Evolutionary conservation across 2,113 vertebrate species (phyloP), one percentile per base, ranked within the genome.

Genomic region (Collichthys lucidus): DNA sequence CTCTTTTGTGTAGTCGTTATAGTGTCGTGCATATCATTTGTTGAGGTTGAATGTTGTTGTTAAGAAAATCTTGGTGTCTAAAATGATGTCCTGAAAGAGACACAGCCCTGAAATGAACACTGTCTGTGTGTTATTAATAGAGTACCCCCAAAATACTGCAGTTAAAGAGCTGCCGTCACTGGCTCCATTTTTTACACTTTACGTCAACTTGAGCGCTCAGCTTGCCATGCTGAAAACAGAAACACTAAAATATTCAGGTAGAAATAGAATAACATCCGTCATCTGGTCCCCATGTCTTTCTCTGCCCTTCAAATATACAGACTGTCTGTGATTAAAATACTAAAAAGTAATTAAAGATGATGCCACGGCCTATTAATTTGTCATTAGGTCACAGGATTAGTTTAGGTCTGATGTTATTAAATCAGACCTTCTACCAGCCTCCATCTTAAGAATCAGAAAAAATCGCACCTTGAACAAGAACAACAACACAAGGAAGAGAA

Each of bases 331-430:
- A 63, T 74, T 79, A 69, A 73, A 61, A 42, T 24, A 63, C 59
- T 80, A 74, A 74, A 19, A 40, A 53, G 44, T 52, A 26, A 84
- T 84, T 69, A 80, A n/a, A 35, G n/a, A 46, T 29, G n/a, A 64
- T 1, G 47, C 52, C 31, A 42, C 62, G 63, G 71, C 53, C 31
- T 44, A n/a, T 66, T 59, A 19, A 72, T 57, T 40, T 74, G 50
- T 69, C 56, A 60, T 68, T 42, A 24, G 17, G 20, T 74, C 63
- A 29, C 4, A 19, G 24, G 15, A 15, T 40, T 16, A 4, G 64
- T 62, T 55, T 61, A 12, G 5, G 60, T 44, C 50, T 31, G 35
- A 20, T 31, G 72, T n/a, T 17, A 64, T 57, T 77, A 40, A 70
- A 71, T 62, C 46, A 75, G 61, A 65, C n/a, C 15, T n/a, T 55